Evolutionary conservation across 30 jellyfish, hydroid and myxozoan species (phyloP).

Genomic region (Clytia hemisphaerica): DNA sequence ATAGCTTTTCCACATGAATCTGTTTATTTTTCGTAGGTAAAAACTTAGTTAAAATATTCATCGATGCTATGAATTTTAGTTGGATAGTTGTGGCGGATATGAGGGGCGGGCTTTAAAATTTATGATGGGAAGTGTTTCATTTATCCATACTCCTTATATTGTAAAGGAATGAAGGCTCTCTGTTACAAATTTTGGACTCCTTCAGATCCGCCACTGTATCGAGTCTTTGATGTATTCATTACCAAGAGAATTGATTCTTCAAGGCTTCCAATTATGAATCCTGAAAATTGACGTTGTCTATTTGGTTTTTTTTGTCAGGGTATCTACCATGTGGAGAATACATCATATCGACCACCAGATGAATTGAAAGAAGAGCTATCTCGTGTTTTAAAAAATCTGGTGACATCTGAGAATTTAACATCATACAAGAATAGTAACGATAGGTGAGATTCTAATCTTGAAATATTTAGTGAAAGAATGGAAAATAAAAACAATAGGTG

Average conservation of each 20-base stretch:
- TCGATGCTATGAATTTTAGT: no score
- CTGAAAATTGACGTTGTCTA: background rate
- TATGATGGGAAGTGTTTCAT: no score
- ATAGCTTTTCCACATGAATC: background rate
- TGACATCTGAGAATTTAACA: conserved; percentile 1
- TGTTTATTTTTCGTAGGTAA: background rate
- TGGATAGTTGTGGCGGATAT: no score
- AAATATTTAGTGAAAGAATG: background rate
- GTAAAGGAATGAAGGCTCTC: background rate
- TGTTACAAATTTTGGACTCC: no score
- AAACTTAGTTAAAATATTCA: no score
- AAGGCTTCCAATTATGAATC: no score
- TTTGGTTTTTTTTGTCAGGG: conserved; percentile 26
- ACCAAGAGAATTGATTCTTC: background rate
- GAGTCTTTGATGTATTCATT: background rate
- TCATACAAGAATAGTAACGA: conserved; percentile 37
- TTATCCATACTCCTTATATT: no score
- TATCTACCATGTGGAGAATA: conserved; percentile 71
- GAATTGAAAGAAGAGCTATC: conserved; percentile 44
- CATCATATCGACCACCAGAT: conserved; percentile 67
- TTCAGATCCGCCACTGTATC: no score
- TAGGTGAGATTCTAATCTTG: conserved; percentile 16
- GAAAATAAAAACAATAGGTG: background rate
- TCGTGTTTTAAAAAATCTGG: conserved; percentile 42
- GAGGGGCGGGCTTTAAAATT: no score